phyloP scores from a whole-genome alignment of 1,140 invertebrate genomes.

The Drosophila asahinai region DNA sequence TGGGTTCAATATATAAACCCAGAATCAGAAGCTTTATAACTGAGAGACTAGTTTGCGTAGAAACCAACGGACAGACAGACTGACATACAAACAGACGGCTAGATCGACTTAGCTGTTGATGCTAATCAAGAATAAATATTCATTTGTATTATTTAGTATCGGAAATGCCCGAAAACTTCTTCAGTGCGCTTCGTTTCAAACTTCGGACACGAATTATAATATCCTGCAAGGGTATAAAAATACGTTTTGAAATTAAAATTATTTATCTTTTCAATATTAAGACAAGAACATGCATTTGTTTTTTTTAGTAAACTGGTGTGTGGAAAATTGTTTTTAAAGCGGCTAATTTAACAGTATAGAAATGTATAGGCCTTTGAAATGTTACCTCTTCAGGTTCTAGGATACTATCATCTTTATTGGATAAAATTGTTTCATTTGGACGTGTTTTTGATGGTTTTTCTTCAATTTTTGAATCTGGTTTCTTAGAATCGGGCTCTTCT shows the following conservation, averaged over 20 bases:
- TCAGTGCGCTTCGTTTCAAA: too few relatives aligned
- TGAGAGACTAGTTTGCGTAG: too few relatives aligned
- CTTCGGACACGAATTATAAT: too few relatives aligned
- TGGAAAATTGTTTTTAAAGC: neutral
- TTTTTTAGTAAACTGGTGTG: conserved; percentile 4
- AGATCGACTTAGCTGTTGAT: too few relatives aligned
- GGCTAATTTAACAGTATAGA: neutral
- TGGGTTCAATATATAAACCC: too few relatives aligned
- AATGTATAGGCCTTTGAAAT: neutral
- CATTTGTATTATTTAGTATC: too few relatives aligned
- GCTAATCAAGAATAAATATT: too few relatives aligned
- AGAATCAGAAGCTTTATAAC: too few relatives aligned
- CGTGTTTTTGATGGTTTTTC: neutral
- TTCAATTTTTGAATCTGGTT: neutral
- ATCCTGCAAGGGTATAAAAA: neutral
- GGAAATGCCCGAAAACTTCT: too few relatives aligned
- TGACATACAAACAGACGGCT: too few relatives aligned
- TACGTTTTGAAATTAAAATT: neutral
- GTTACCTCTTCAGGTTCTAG: neutral
- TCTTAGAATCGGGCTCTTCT: neutral
- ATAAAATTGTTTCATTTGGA: neutral
- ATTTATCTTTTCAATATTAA: neutral
- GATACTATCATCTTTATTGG: neutral
- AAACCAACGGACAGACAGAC: too few relatives aligned
- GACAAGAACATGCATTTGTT: neutral